phyloP scores from a whole-genome alignment of 2,888 invertebrate species.

The Patella depressa region DNA sequence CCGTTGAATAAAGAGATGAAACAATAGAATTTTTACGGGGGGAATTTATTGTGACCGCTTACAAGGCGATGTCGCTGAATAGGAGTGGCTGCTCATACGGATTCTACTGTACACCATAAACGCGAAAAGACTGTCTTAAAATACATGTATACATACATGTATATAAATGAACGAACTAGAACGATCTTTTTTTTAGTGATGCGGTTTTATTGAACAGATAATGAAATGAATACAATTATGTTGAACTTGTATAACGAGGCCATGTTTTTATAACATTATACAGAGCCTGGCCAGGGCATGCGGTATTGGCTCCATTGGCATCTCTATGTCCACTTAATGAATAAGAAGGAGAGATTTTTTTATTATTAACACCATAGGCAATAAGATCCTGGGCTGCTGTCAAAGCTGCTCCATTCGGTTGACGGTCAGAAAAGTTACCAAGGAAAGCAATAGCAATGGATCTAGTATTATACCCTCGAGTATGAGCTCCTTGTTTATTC shows the following conservation, averaged over 20 bases:
- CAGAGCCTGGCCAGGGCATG: constrained; percentile 56
- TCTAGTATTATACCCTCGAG: constrained; percentile 76
- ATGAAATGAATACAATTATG: no score
- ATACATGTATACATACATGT: no score
- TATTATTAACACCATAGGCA: constrained; percentile 48
- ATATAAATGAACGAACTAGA: no score
- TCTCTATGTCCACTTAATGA: constrained; percentile 61
- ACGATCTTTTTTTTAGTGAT: no score
- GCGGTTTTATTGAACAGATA: no score
- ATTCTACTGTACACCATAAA: no score
- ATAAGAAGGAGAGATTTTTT: constrained; percentile 53
- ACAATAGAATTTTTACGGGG: no score
- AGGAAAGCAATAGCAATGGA: constrained; percentile 61
- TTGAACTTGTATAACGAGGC: constrained; percentile 25
- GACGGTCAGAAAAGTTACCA: constrained; percentile 56
- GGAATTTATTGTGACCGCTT: no score
- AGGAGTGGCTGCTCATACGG: no score
- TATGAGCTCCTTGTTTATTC: constrained; percentile 81
- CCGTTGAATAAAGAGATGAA: no score
- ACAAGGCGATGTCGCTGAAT: no score
- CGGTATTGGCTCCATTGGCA: constrained; percentile 36
- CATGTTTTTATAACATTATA: constrained; percentile 52
- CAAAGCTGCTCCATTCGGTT: constrained; percentile 54
- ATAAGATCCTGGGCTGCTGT: constrained; percentile 52
- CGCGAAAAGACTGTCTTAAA: no score